phyloP scores from a whole-genome alignment of 2,888 invertebrate species.

The Globia sparganii region DNA sequence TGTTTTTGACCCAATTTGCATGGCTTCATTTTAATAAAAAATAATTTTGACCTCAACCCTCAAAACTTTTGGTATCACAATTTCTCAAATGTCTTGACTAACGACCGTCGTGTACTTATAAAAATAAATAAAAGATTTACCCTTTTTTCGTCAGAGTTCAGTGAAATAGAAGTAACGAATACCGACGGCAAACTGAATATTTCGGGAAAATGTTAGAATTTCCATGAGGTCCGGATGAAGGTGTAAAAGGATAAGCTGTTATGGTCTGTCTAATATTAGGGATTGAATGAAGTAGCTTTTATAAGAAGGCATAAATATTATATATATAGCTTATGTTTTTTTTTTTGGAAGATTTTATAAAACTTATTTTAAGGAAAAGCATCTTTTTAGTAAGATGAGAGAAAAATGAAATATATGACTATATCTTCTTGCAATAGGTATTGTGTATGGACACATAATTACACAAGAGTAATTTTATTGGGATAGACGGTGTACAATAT shows the following conservation, averaged over 20 bases:
- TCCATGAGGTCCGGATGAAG: not conserved
- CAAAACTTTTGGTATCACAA: constrained; percentile 25
- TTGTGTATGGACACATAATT: no score
- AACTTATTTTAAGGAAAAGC: no score
- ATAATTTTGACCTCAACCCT: not conserved
- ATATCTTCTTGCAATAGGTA: not conserved
- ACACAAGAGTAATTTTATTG: not conserved
- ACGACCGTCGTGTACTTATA: constrained; percentile 22
- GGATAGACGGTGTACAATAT: not conserved
- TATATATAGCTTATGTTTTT: not conserved
- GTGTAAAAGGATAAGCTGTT: constrained; percentile 1
- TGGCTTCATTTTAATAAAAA: not conserved
- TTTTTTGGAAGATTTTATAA: not conserved
- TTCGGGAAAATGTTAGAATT: constrained; percentile 4
- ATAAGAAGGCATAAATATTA: not conserved
- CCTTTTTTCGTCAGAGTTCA: constrained; percentile 42
- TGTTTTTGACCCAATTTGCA: not conserved
- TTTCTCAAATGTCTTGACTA: constrained; percentile 29
- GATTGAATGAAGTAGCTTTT: constrained; percentile 9
- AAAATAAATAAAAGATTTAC: constrained; percentile 37
- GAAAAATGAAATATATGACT: not conserved
- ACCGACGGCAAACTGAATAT: constrained; percentile 11
- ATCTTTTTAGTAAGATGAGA: not conserved
- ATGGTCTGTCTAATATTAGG: constrained; percentile 6
- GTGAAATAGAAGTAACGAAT: constrained; percentile 33